Conservation (phyloP, 30 jellyfish, hydroid and myxozoan genomes). For the Mastigias papua region DNA sequence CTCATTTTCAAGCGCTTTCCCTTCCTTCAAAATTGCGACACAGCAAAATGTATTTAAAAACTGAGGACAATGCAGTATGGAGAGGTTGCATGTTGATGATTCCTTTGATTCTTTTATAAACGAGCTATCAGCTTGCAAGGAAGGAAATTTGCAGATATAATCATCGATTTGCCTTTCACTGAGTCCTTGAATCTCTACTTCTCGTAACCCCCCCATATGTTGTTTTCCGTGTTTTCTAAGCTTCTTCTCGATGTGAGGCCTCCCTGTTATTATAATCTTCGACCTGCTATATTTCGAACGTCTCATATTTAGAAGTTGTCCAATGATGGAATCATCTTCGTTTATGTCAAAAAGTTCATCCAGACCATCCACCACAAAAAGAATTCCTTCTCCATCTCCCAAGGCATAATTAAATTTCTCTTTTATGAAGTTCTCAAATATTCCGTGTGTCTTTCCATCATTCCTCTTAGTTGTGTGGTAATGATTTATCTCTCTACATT, state of each 20-base stretch:
- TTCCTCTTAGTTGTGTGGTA: neutral
- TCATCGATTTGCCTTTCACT: neutral
- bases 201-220: neutral
- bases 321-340: neutral
- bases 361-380: neutral
- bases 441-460: neutral
- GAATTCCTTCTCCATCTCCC: neutral
- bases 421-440: neutral
- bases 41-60: neutral
- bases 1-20: neutral
- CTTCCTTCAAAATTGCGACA: neutral
- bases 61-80: neutral
- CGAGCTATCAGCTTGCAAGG: neutral
- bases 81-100: neutral
- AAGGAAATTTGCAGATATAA: neutral
- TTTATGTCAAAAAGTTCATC: neutral
- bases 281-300: neutral
- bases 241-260: neutral
- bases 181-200: neutral
- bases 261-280: neutral
- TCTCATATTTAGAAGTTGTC: neutral
- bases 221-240: neutral
- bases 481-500: neutral
- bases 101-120: neutral
- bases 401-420: neutral